These are phyloP conservation scores for Nymphalis c-album DNA, from an alignment of 2,888 invertebrate genomes.

Conservation along the genomic window DNA sequence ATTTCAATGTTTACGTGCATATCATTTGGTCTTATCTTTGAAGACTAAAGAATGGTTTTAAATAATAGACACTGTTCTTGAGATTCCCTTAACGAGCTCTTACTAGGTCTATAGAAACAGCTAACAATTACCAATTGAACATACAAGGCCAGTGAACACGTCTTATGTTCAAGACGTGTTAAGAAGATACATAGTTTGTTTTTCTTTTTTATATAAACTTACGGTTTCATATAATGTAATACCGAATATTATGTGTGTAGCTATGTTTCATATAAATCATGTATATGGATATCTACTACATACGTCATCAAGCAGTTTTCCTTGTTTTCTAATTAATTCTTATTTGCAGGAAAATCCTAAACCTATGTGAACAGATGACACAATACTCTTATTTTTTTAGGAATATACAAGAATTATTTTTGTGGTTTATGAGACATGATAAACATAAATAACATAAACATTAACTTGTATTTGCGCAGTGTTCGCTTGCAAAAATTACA, in stretches of 20 bases:
- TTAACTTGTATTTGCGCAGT: neutral
- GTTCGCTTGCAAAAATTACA: neutral
- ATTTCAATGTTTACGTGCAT: slow-evolving; percentile 62
- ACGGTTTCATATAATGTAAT: neutral
- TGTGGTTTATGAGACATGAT: neutral
- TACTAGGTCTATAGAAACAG: slow-evolving; percentile 27
- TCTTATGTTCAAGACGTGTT: slow-evolving; percentile 10
- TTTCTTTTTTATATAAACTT: neutral
- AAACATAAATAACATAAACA: neutral
- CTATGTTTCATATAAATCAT: neutral
- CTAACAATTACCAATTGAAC: slow-evolving; percentile 32
- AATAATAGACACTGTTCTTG: slow-evolving; percentile 19
- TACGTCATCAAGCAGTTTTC: slow-evolving; percentile 5
- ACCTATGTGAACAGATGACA: neutral
- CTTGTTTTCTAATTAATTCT: neutral
- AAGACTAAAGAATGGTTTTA: slow-evolving; percentile 10
- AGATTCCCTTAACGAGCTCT: slow-evolving; percentile 30
- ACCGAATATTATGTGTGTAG: neutral
- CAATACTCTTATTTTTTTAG: neutral
- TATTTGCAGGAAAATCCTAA: slow-evolving; percentile 3
- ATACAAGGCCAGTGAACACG: slow-evolving; percentile 21
- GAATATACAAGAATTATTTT: neutral
- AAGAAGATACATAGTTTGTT: slow-evolving; percentile 3
- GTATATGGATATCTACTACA: neutral
- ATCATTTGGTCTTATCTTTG: slow-evolving; percentile 40